phyloP scores from a whole-genome alignment of 2,797 vertebrate species.

The Siniperca undulata region DNA sequence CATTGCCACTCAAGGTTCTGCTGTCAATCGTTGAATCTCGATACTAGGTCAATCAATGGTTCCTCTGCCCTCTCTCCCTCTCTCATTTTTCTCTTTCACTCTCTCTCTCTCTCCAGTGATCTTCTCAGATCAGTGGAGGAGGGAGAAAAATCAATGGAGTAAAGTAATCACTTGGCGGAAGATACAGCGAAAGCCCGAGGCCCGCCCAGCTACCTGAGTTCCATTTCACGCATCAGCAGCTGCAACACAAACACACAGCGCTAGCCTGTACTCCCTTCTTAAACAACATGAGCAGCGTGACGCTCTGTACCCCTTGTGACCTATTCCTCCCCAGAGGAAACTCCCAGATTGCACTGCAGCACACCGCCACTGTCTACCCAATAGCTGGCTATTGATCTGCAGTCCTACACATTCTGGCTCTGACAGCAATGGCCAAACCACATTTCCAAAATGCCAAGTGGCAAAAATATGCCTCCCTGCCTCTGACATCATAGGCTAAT shows the following conservation, averaged over 20 bases:
- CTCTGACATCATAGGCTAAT: constrained; percentile 64
- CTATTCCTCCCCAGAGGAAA: constrained; percentile 81
- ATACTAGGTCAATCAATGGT: constrained; percentile 81
- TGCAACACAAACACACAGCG: constrained; percentile 83
- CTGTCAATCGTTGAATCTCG: constrained; percentile 80
- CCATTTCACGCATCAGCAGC: constrained; percentile 88
- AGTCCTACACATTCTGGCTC: constrained; percentile 54
- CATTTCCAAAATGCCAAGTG: constrained; percentile 72
- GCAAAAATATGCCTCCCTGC: constrained; percentile 49
- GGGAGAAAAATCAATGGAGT: constrained; percentile 85
- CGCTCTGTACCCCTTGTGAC: constrained; percentile 69
- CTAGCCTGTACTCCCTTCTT: constrained; percentile 77
- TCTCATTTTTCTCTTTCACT: constrained; percentile 4
- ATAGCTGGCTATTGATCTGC: constrained; percentile 77
- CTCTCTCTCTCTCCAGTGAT: constrained; percentile 72
- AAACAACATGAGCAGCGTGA: constrained; percentile 78
- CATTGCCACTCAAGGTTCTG: constrained; percentile 75
- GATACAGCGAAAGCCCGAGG: constrained; percentile 83
- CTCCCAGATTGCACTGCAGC: constrained; percentile 81
- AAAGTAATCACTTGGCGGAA: constrained; percentile 87
- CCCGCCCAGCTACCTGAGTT: constrained; percentile 85
- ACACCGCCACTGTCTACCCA: constrained; percentile 66
- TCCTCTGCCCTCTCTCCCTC: constrained; percentile 43
- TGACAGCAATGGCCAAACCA: constrained; percentile 52
- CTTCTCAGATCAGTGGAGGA: constrained; percentile 84